A percentile compares a stretch with the other conserved stretches of the same genome.
These are phyloP conservation scores for Piscicola geometra DNA, from an alignment of 2,888 invertebrate species.

Conservation along the genomic window DNA sequence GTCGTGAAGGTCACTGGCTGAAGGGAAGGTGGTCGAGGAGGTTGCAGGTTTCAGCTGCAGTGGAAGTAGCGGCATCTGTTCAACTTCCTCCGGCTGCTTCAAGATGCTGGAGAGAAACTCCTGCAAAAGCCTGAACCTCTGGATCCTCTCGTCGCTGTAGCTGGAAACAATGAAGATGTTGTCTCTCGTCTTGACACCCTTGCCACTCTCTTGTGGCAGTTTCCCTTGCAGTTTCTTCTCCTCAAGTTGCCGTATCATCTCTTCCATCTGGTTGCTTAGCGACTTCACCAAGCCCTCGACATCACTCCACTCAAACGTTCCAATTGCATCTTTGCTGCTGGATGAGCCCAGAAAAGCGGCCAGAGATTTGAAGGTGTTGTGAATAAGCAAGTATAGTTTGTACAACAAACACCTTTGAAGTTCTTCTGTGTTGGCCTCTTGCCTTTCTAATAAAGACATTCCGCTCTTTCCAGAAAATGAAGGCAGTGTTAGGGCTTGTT, in stretches of 20 bases:
- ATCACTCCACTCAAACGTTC: background rate
- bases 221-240: background rate
- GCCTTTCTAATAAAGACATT: background rate
- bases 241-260: background rate
- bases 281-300: background rate
- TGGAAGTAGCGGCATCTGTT: no score
- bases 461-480: background rate
- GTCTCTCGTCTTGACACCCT: background rate
- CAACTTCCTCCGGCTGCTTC: background rate
- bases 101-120: background rate
- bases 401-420: background rate
- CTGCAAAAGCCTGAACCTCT: background rate
- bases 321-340: background rate
- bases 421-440: background rate
- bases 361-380: slow-evolving; percentile 13
- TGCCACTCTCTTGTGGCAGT: background rate
- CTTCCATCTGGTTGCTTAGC: background rate
- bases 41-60: no score
- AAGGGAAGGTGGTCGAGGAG: no score
- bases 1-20: no score
- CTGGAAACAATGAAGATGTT: background rate
- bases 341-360: background rate
- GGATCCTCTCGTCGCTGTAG: background rate
- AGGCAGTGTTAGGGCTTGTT: no score
- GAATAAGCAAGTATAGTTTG: background rate